Evolutionary conservation across 2,797 vertebrate genomes (phyloP), one percentile per base, ranked within the genome.

Genomic region (Rhyacichthys aspro): DNA sequence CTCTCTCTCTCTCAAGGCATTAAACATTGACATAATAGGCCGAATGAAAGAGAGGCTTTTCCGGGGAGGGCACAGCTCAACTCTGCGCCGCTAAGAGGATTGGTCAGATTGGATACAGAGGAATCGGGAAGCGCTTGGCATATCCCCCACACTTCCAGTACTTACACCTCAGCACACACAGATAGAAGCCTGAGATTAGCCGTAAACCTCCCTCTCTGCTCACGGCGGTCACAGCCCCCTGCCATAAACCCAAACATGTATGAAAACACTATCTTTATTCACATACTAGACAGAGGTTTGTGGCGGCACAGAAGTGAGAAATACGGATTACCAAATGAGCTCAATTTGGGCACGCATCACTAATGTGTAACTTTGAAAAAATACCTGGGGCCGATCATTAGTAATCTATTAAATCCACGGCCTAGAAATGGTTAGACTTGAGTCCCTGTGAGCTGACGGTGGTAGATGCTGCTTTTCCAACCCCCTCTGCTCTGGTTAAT

Each of bases 401-500:
- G 96, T 98, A 90, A 97, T 92, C 45, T 90, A 98, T 96, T 97
- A 93, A 92, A 91, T 82, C 85, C 74, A 55, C 67, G 59, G 86
- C 86, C 91, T 93, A 88, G 89, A 90, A 91, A 93, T 93, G 91
- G 91, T 94, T 94, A 90, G 90, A 89, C 85, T 55, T 37, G 74
- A n/a, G n/a, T n/a, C n/a, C n/a, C n/a, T n/a, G n/a, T n/a, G n/a
- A 82, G 86, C 62, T 79, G 63, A 79, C 74, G 66, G 55, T 63
- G 72, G 79, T 81, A 63, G 65, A 58, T 54, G 72, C 78, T 87
- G 88, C 88, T 90, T 45, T 69, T 83, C 72, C 86, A 75, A 75
- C 87, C 79, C 83, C 9, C 1, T 70, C 83, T 42, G 48, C 76
- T 87, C 55, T 59, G 86, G 94, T 96, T 96, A 98, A 98, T 96